phyloP scores from a whole-genome alignment of 2,888 invertebrate species.

The Darwinula stevensoni region DNA sequence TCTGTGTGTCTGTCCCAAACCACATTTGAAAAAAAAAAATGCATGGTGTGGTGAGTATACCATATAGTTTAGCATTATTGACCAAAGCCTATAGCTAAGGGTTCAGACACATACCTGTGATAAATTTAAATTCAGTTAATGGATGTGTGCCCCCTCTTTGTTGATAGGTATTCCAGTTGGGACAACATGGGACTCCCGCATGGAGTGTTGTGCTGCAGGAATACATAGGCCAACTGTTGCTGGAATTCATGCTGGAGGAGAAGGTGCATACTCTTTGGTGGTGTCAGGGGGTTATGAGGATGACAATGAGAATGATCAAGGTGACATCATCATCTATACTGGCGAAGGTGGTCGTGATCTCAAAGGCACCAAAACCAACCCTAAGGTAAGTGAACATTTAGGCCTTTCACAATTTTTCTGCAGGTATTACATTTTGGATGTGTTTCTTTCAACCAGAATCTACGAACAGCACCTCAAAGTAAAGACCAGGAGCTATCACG shows the following conservation, averaged over 20 bases:
- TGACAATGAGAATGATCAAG: conserved; percentile 16
- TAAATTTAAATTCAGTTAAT: too few species aligned
- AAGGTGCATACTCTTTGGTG: conserved; percentile 18
- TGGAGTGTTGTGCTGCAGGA: conserved; percentile 15
- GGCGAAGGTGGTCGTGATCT: conserved; percentile 19
- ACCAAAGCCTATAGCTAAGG: too few species aligned
- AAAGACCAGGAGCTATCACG: conserved; percentile 16
- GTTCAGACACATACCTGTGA: too few species aligned
- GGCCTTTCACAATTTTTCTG: not conserved
- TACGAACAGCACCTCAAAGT: conserved; percentile 17
- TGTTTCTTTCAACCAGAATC: conserved; percentile 14
- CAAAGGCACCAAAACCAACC: conserved; percentile 16
- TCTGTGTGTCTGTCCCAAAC: too few species aligned
- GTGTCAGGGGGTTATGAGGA: conserved; percentile 19
- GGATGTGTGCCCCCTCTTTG: too few species aligned
- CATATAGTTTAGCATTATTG: too few species aligned
- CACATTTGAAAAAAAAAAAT: too few species aligned
- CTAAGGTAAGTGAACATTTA: conserved; percentile 12
- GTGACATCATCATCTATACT: conserved; percentile 18
- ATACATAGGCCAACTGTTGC: conserved; percentile 18
- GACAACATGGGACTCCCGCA: conserved; percentile 15
- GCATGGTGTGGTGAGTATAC: too few species aligned
- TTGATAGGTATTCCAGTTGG: conserved; percentile 15
- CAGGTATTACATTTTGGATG: not conserved
- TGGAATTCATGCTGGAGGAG: conserved; percentile 16